A percentile compares a stretch with the other conserved stretches of the same genome.
Conservation (phyloP, 1,140 invertebrate genomes). For the Drosophila subobscura region DNA sequence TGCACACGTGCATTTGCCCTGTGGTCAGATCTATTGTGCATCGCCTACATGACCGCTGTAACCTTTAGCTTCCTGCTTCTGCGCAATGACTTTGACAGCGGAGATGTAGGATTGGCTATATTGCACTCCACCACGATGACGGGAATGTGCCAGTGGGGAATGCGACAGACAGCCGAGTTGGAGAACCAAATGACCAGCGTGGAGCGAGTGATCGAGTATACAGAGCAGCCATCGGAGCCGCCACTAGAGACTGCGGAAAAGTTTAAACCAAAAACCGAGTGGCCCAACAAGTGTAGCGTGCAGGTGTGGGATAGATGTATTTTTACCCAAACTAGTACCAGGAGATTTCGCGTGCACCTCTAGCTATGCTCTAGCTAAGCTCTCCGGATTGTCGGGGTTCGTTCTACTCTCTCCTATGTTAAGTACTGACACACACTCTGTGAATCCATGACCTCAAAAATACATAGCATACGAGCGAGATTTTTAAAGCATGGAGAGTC, state of each 20-base stretch:
- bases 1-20: slow-evolving; percentile 87
- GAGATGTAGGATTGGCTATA: slow-evolving; percentile 91
- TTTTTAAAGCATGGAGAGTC: too few species aligned
- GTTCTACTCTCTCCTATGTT: too few species aligned
- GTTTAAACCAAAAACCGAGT: slow-evolving; percentile 86
- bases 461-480: too few species aligned
- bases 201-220: slow-evolving; percentile 91
- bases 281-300: too few species aligned
- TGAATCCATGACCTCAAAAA: too few species aligned
- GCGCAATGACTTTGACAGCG: slow-evolving; percentile 85
- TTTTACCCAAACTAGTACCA: too few species aligned
- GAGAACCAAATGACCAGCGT: slow-evolving; percentile 94
- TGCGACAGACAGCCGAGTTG: slow-evolving; percentile 93
- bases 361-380: too few species aligned
- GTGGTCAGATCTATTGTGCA: slow-evolving; percentile 88
- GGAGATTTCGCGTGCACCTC: too few species aligned
- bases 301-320: too few species aligned
- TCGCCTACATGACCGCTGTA: slow-evolving; percentile 86
- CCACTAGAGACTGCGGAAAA: slow-evolving; percentile 84
- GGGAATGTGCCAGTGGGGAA: slow-evolving; percentile 93
- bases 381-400: too few species aligned
- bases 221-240: slow-evolving; percentile 85
- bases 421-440: too few species aligned
- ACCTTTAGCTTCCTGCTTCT: slow-evolving; percentile 85
- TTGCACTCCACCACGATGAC: slow-evolving; percentile 91